Conservation (phyloP, 2,888 invertebrate genomes). For the Drosophila borborema region DNA sequence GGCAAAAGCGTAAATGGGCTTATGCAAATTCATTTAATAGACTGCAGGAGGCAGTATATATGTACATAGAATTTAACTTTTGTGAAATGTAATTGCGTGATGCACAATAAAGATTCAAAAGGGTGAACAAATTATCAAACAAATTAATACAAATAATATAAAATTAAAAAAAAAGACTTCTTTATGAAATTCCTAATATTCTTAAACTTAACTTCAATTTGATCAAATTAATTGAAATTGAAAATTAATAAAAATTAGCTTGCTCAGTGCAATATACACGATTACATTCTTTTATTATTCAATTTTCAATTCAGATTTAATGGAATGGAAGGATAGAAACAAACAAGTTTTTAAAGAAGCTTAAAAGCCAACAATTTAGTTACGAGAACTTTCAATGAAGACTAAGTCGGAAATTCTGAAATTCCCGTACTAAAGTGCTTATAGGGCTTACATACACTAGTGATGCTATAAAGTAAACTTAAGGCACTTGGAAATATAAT, state of each 20-base stretch:
- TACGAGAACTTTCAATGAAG: background rate
- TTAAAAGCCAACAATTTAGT: slow-evolving; percentile 3
- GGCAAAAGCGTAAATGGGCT: background rate
- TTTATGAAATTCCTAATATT: too few relatives aligned
- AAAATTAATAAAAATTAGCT: too few relatives aligned
- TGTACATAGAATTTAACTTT: background rate
- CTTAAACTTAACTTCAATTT: background rate
- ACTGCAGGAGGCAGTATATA: background rate
- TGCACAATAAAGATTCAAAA: too few relatives aligned
- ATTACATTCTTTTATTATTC: background rate
- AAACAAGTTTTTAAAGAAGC: background rate
- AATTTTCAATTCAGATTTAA: background rate
- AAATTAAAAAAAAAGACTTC: too few relatives aligned
- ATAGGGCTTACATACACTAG: slow-evolving; percentile 5
- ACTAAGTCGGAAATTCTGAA: background rate
- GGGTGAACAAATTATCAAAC: too few relatives aligned
- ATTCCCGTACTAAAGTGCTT: slow-evolving; percentile 7
- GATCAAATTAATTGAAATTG: background rate
- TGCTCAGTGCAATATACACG: background rate
- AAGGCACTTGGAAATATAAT: slow-evolving; percentile 14
- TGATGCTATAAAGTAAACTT: slow-evolving; percentile 15
- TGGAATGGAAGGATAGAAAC: background rate
- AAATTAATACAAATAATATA: too few relatives aligned
- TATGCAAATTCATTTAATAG: background rate
- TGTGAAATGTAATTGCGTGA: too few relatives aligned